A percentile compares a stretch with the other conserved stretches of the same genome.
Conservation (phyloP, 2,888 invertebrate species). For the Abscondita cerata region DNA sequence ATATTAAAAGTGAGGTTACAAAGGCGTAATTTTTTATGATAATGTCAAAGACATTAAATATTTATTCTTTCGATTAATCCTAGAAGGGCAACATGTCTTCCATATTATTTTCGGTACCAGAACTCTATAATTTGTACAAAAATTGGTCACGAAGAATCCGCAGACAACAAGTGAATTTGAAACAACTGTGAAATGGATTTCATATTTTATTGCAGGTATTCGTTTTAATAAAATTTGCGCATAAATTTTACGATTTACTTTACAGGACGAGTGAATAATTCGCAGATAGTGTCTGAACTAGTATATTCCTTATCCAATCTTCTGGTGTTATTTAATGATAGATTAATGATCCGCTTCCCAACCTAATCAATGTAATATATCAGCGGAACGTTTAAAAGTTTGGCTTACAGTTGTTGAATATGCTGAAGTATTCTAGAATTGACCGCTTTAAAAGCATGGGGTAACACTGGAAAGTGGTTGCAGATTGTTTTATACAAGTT, state of each 20-base stretch:
- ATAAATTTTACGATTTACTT: background rate
- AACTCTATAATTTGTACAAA: constrained; percentile 70
- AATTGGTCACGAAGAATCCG: constrained; percentile 79
- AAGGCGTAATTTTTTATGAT: no score
- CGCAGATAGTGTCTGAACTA: constrained; percentile 82
- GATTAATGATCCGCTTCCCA: constrained; percentile 72
- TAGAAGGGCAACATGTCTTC: constrained; percentile 49
- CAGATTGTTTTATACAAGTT: constrained; percentile 75
- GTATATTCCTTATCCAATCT: constrained; percentile 87
- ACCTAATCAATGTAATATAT: constrained; percentile 52
- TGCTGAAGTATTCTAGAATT: constrained; percentile 89
- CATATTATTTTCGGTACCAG: constrained; percentile 54
- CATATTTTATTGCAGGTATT: constrained; percentile 84
- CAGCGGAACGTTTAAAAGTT: constrained; percentile 71
- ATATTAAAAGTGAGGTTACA: no score
- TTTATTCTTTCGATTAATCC: no score
- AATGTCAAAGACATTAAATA: no score
- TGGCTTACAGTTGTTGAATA: constrained; percentile 87
- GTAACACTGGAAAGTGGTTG: constrained; percentile 80
- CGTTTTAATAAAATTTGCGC: constrained; percentile 46
- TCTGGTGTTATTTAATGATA: constrained; percentile 83
- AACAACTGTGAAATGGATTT: constrained; percentile 79
- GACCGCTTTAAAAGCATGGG: constrained; percentile 76
- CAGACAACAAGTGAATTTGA: constrained; percentile 79
- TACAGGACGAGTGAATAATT: constrained; percentile 74